A percentile compares a stretch with the other conserved stretches of the same genome.
Conservation (phyloP, 2,113 vertebrate species). For the Salvator merianae region DNA sequence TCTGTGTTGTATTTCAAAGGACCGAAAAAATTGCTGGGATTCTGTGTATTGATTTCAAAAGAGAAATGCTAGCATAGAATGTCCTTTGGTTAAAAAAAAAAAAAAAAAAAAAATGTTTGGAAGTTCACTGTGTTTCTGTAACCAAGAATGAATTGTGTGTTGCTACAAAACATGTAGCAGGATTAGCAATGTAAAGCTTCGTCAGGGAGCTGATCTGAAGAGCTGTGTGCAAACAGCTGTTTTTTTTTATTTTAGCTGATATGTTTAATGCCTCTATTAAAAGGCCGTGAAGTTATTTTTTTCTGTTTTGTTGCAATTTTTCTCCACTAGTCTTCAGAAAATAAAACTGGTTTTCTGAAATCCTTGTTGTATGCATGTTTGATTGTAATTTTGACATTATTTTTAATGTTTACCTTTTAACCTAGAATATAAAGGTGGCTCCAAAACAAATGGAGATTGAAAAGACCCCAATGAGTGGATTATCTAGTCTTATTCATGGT, state of each 20-base stretch:
- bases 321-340: not conserved
- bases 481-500: not conserved
- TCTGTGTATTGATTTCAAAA: slow-evolving; percentile 24
- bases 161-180: slow-evolving; percentile 36
- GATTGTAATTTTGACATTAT: not conserved
- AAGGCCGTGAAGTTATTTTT: slow-evolving; percentile 7
- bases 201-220: slow-evolving; percentile 55
- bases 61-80: slow-evolving; percentile 19
- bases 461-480: not conserved
- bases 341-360: not conserved
- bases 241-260: slow-evolving; percentile 46
- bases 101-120: slow-evolving; percentile 34
- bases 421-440: not conserved
- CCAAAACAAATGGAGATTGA: slow-evolving; percentile 1
- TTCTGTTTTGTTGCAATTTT: slow-evolving; percentile 16
- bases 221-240: slow-evolving; percentile 65
- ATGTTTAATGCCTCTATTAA: slow-evolving; percentile 43
- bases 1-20: not conserved
- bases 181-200: slow-evolving; percentile 58
- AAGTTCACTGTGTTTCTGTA: slow-evolving; percentile 29
- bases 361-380: not conserved
- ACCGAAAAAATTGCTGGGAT: slow-evolving; percentile 12
- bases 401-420: not conserved
- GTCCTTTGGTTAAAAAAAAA: slow-evolving; percentile 25
- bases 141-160: slow-evolving; percentile 14